Base-by-base conservation (phyloP, 2,888 invertebrate species). In the Stratiomys singularior region DNA sequence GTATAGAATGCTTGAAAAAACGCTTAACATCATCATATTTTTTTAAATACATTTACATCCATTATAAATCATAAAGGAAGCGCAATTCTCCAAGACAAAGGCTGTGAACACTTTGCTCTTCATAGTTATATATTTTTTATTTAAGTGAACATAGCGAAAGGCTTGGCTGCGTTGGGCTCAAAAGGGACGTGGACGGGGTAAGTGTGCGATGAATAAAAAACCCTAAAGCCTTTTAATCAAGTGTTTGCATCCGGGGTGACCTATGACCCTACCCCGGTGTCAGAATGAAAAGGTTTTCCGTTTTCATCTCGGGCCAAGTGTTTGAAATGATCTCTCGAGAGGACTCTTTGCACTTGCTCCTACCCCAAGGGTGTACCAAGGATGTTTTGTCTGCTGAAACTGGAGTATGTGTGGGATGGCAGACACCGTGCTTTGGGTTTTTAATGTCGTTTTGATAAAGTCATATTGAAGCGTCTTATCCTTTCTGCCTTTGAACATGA, bases 161-260 rank as follows among this genome's bases (percentile, higher is more conserved):
- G 11, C 25, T 47, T 25, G n/a, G 58, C 28, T 56, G 30, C 23
- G 11, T 47, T 23, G 30, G 52, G 74, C 58, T 56, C 56, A 18
- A 58, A 56, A 58, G n/a, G 58, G 25, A 52, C 21, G 21, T 56
- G 47, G 25, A 44, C 4, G 18, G 46, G 23, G 27, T 9, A 25
- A 30, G 9, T 23, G 18, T 27, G 21, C 44, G 37, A 47, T 27
- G 60, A 25, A 76, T 25, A 18, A 64, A 76, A 76, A 47, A 21
- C 76, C 76, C 76, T 66, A 13, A 64, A 66, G 76, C 76, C 76
- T 63, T 76, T 76, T 76, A 76, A 76, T 76, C 76, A 76, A 76
- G 76, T 76, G 76, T 66, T 76, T 60, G 66, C 47, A 64, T 76
- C 76, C 74, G 60, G 47, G 47, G 15, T 60, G 74, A 74, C 74